phyloP scores from a whole-genome alignment of 2,113 vertebrate genomes.

The Jacana jacana region DNA sequence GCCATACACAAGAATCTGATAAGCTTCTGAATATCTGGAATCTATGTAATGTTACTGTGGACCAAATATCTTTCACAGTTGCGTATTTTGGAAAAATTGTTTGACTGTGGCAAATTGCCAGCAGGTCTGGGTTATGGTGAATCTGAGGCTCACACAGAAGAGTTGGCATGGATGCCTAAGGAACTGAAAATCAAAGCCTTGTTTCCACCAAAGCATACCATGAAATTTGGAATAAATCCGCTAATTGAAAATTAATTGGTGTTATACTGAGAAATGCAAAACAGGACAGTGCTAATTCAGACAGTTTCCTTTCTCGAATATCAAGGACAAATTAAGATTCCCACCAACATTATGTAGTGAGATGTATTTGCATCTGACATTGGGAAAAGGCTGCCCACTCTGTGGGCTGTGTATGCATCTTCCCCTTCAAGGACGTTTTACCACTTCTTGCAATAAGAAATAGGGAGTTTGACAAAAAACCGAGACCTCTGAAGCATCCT shows the following conservation, averaged over 20 bases:
- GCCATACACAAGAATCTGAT: not conserved
- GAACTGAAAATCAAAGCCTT: conserved; percentile 31
- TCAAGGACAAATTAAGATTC: not conserved
- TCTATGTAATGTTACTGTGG: not conserved
- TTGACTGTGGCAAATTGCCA: conserved; percentile 26
- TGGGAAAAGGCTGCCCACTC: not conserved
- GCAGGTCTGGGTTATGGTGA: conserved; percentile 12
- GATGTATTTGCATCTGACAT: not conserved
- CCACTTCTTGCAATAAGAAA: not conserved
- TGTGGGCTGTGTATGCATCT: not conserved
- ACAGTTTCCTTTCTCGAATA: not conserved
- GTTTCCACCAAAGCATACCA: conserved; percentile 32
- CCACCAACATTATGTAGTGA: not conserved
- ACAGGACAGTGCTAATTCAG: not conserved
- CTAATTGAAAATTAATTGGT: conserved; percentile 50
- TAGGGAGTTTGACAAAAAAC: not conserved
- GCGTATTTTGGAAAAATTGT: conserved; percentile 8
- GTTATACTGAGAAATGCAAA: conserved; percentile 24
- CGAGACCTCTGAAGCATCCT: not conserved
- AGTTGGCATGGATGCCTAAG: not conserved
- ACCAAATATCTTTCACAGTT: not conserved
- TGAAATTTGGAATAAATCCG: conserved; percentile 45
- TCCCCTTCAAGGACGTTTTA: not conserved
- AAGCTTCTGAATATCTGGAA: not conserved
- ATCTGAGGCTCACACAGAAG: conserved; percentile 1